Evolutionary conservation across 2,888 invertebrate genomes (phyloP).

Genomic region (Aethes cnicana): DNA sequence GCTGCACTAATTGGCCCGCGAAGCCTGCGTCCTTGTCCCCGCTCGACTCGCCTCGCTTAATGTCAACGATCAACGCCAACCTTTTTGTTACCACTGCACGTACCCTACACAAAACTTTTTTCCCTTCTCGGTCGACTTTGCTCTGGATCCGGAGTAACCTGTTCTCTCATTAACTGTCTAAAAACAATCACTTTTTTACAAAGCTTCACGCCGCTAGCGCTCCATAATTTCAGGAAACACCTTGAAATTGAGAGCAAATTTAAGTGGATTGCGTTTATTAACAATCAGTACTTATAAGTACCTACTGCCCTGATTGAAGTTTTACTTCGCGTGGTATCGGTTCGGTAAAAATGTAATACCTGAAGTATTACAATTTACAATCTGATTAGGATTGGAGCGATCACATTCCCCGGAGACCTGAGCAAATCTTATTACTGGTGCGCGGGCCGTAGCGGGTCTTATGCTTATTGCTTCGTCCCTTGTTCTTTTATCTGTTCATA

Average conservation of each 20-base stretch:
- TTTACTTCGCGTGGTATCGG: slow-evolving; percentile 8
- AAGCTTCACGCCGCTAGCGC: slow-evolving; percentile 31
- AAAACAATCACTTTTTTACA: slow-evolving; percentile 34
- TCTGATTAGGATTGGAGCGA: slow-evolving; percentile 52
- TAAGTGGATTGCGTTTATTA: slow-evolving; percentile 32
- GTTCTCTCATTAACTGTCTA: slow-evolving; percentile 36
- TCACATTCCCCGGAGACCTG: slow-evolving; percentile 48
- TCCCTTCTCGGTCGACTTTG: slow-evolving; percentile 39
- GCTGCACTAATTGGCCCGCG: too few relatives aligned
- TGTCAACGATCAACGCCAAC: slow-evolving; percentile 56
- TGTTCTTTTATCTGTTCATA: slow-evolving; percentile 35
- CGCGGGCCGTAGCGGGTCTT: slow-evolving; percentile 31
- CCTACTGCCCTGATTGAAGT: slow-evolving; percentile 37
- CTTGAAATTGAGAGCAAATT: slow-evolving; percentile 36
- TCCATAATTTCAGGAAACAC: slow-evolving; percentile 47
- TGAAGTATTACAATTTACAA: slow-evolving; percentile 43
- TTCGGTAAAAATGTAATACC: slow-evolving; percentile 16
- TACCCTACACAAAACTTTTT: slow-evolving; percentile 41
- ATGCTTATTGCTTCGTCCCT: slow-evolving; percentile 42
- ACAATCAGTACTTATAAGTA: slow-evolving; percentile 38
- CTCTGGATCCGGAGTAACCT: slow-evolving; percentile 38
- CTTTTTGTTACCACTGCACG: slow-evolving; percentile 48
- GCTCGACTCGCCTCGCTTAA: slow-evolving; percentile 63
- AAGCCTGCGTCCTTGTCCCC: slow-evolving; percentile 62
- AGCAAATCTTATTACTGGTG: slow-evolving; percentile 57